Evolutionary conservation across 2,797 vertebrate genomes (phyloP), one percentile per base, ranked within the genome.

Genomic region (Prionace glauca): DNA sequence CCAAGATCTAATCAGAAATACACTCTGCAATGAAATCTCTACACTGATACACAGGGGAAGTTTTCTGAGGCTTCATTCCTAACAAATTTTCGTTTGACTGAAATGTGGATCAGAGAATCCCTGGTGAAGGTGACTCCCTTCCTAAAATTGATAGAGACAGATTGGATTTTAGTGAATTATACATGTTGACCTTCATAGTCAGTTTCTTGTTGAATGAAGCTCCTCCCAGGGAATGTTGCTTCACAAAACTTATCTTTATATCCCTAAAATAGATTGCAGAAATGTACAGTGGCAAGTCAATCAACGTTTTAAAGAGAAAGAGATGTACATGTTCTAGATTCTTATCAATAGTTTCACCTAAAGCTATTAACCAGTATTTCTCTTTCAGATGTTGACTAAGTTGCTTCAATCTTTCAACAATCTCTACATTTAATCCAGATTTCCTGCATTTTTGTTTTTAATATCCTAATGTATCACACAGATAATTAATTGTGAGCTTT

Each of bases 261-360:
- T 69, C 90, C 20, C 65, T 41, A 69, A 92, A 92, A 41, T 69
- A 24, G 1, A n/a, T 62, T 32, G 14, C 20, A 5, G 56, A 65
- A n/a, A 91, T n/a, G 45, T 50, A 50, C 45, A 50, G 45, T 50
- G 24, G 18, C 62, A 92, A 41, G n/a, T 41, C 32, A 67, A 92
- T 92, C 90, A 92, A 67, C 32, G 41, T 26, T n/a, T 92, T 65
- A 41, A 92, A 92, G 62, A 92, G 18, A 45, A 84, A 84, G 81
- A 67, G 60, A 62, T 32, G 14, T 32, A 24, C 41, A 32, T 69
- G 20, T 12, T 92, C 36, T 69, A 18, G 62, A n/a, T 41, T 92
- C 18, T 24, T 69, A 41, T 92, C 24, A 92, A 24, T 24, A 36
- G 16, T 41, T 69, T 69, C 62, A 69, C 20, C n/a, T 8, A 24